Conservation (phyloP, 2,888 invertebrate genomes). For the Cerastoderma edule region DNA sequence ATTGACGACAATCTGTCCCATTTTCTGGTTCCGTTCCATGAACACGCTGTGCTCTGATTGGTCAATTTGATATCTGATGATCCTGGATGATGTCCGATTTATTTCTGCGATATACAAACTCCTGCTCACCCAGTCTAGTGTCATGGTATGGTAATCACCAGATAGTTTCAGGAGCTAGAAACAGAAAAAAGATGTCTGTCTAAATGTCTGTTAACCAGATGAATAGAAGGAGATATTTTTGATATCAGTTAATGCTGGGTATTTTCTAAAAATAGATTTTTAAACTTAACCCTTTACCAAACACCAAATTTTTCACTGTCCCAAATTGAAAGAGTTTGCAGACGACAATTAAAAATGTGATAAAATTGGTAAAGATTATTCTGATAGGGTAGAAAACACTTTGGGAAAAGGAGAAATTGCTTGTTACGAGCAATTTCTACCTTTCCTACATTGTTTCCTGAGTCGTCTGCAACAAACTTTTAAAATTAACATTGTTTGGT, state of each 20-base stretch:
- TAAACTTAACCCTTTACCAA: too few relatives aligned
- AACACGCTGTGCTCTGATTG: constrained; percentile 66
- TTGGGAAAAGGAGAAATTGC: not conserved
- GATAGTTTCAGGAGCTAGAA: constrained; percentile 71
- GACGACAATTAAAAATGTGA: too few relatives aligned
- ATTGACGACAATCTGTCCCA: constrained; percentile 89
- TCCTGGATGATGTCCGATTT: constrained; percentile 75
- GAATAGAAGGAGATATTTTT: not conserved
- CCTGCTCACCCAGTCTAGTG: constrained; percentile 94
- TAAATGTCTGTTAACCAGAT: not conserved
- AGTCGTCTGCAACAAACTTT: not conserved
- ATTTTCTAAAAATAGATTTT: too few relatives aligned
- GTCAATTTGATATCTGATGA: constrained; percentile 79
- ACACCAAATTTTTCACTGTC: too few relatives aligned
- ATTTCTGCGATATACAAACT: constrained; percentile 92
- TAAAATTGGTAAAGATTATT: too few relatives aligned
- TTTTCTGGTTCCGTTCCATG: constrained; percentile 81
- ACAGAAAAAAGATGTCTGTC: not conserved
- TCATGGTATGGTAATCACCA: constrained; percentile 87
- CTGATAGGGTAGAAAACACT: too few relatives aligned
- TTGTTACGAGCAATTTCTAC: not conserved
- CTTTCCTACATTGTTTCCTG: constrained; percentile 1
- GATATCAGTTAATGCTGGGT: too few relatives aligned
- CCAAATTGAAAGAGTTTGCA: too few relatives aligned
- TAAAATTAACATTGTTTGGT: too few relatives aligned